Evolutionary conservation across 1,140 invertebrate genomes (phyloP).

Genomic region (Polyergus mexicanus): DNA sequence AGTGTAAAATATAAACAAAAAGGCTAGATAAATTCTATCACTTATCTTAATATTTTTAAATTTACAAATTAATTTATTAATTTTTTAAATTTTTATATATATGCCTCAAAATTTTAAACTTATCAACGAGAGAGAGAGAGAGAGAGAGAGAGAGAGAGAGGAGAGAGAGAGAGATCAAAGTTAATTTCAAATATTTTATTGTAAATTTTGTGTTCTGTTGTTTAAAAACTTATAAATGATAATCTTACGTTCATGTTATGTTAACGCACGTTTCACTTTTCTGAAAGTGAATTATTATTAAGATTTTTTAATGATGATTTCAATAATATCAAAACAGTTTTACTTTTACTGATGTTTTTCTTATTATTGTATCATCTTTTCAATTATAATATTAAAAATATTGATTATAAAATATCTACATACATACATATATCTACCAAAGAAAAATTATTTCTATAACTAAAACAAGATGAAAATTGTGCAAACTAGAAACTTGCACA

Average conservation of each 20-base stretch:
- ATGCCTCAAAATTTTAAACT: not conserved
- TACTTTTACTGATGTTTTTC: not conserved
- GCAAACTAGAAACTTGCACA: too few species aligned
- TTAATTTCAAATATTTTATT: too few species aligned
- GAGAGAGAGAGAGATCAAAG: too few species aligned
- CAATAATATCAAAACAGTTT: not conserved
- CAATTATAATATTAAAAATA: not conserved
- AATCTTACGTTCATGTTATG: not conserved
- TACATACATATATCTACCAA: too few species aligned
- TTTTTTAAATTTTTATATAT: too few species aligned
- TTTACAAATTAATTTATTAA: not conserved
- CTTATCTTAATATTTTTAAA: not conserved
- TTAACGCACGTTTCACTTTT: not conserved
- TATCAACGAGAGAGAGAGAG: too few species aligned
- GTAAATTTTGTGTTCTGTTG: too few species aligned
- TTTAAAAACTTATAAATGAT: too few species aligned
- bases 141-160: too few species aligned
- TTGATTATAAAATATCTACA: too few species aligned
- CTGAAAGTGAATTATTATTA: not conserved
- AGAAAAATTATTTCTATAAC: too few species aligned
- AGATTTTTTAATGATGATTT: not conserved
- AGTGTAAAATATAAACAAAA: not conserved
- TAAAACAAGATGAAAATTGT: too few species aligned
- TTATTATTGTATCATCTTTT: not conserved
- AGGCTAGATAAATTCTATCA: not conserved